Base-by-base conservation (phyloP, 2,113 vertebrate species). In the Dipodomys spectabilis region DNA sequence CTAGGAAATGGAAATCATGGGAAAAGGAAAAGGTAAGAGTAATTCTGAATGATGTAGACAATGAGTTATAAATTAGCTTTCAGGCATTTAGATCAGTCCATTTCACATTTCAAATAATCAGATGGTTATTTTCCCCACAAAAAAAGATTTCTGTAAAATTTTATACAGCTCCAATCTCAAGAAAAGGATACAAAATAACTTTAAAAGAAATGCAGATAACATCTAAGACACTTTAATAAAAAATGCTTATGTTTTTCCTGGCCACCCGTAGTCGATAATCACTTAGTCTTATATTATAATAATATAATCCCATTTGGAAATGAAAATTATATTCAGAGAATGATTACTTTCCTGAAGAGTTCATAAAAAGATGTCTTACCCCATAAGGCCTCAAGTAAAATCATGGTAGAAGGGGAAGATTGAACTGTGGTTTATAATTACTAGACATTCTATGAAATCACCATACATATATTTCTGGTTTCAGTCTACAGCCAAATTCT, bases 301-400 rank as follows among this genome's bases (percentile, higher is more conserved):
- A 62, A 84, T 32, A 23, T 44, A 77, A 64, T n/a, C 35, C 7
- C 45, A 81, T 68, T 6, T 77, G 10, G 25, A 85, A 82, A 53
- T 15, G 16, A 57, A 91, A 57, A 87, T 87, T 35, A 25, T 73
- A 18, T 83, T 73, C 28, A 92, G n/a, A 92, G 71, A 82, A 86
- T 91, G 18, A 77, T 74, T 22, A 39, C 10, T 75, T 81, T 65
- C 2, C 73, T 86, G 39, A 78, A 25, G 71, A 84, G 18, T 1
- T 30, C 19, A 85, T 27, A 49, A 90, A 84, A 73, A 30, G 13
- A 19, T 45, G 2, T 18, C 45, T 28, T 62, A 57, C 28, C 27
- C 25, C 30, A n/a, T 9, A 69, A 90, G 75, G 67, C 12, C 20
- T 13, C 60, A 84, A 72, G 27, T 73, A 32, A 23, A 84, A 86